phyloP scores from a whole-genome alignment of 2,797 vertebrate genomes.

The Carcharodon carcharias region DNA sequence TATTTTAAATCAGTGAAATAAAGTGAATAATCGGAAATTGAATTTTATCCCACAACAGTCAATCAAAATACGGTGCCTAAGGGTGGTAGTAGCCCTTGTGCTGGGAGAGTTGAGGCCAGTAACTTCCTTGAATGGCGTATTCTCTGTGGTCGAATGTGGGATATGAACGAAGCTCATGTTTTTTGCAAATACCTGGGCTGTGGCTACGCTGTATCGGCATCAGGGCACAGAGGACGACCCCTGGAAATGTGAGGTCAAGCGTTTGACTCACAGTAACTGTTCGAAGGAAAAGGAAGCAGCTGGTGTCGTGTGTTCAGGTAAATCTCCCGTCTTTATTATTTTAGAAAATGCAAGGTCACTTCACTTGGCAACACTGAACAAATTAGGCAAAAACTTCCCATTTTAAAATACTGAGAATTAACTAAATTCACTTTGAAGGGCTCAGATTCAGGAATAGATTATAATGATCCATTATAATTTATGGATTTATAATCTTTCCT shows the following conservation, averaged over 20 bases:
- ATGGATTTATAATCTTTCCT: no score
- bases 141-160: neutral
- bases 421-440: no score
- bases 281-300: neutral
- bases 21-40: no score
- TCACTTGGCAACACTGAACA: no score
- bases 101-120: conserved; percentile 51
- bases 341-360: neutral
- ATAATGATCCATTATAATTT: no score
- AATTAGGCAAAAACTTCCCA: no score
- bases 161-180: neutral
- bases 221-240: neutral
- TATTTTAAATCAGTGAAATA: neutral
- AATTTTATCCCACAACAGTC: conserved; percentile 43
- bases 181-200: neutral
- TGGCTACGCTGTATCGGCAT: neutral
- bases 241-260: neutral
- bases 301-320: neutral
- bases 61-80: conserved; percentile 47
- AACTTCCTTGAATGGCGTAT: accelerated
- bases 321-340: neutral
- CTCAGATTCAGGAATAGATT: no score
- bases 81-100: conserved; percentile 51
- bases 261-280: neutral
- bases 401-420: no score